Base-by-base conservation (phyloP, 1,140 invertebrate genomes). In the Anoplolepis gracilipes region DNA sequence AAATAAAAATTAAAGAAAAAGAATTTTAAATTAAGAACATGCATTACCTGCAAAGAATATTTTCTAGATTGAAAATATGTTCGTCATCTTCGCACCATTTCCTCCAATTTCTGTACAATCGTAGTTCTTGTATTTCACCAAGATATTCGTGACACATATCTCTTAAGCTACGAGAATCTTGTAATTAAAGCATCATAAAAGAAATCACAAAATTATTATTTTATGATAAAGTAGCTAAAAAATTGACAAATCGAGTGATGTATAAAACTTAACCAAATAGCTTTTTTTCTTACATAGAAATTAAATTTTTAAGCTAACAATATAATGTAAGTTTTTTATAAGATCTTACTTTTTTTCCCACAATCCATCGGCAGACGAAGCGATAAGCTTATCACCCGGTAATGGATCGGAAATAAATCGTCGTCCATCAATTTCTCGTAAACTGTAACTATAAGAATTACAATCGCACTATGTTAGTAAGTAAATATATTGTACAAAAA, bases 81-180 rank as follows among this genome's bases (percentile, higher is more conserved):
- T 87, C 84, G 5, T 76, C 57, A 22, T 78, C 75, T 1, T 91
- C 72, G 62, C 88, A 91, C 92, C 91, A 92, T 11, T 85, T 25
- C 49, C 87, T 81, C 93, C 93, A 94, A 53, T 90, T 64, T 39
- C 89, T 88, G 67, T 93, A 94, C 10, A 94, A 79, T 33, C 81
- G 75, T 4, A 78, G 11, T 25, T 88, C 30, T 10, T 90, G 88
- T 55, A 93, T 90, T 76, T 91, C 89, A 39, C 91, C 85, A 2
- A 93, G 79, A 69, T 92, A 91, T 62, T 93, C 90, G 53, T 91
- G 85, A 65, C 93, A 94, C 49, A 89, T 92, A 33, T 88, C 85
- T 65, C 19, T 90, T 46, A 94, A 89, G 57, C 93, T 94, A 62
- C 49, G 84, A 87, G 67, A 19, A 39, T 22, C 4, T 67, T 10